Conservation (phyloP, 2,888 invertebrate genomes). For the Automeris io region DNA sequence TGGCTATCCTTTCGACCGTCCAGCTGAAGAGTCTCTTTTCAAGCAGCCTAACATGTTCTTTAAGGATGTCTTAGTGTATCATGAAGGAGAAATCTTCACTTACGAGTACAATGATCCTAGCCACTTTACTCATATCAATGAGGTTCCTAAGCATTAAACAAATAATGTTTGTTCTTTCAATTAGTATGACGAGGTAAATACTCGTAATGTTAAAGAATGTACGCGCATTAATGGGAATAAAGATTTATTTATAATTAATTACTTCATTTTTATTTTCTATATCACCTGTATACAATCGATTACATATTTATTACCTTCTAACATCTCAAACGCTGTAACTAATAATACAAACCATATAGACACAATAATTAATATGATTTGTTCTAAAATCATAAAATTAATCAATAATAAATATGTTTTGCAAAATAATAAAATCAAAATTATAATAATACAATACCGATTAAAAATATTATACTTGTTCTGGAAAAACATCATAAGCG, state of each 20-base stretch:
- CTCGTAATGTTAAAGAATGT: constrained; percentile 1
- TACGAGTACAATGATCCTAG: constrained; percentile 39
- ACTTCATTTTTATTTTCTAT: neutral
- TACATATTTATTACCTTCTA: too few relatives aligned
- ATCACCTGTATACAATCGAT: too few relatives aligned
- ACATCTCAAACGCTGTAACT: too few relatives aligned
- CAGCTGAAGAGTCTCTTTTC: constrained; percentile 57
- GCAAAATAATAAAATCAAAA: too few relatives aligned
- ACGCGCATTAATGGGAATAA: constrained; percentile 5
- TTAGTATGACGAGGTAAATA: constrained; percentile 4
- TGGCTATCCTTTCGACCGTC: constrained; percentile 78
- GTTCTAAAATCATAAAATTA: too few relatives aligned
- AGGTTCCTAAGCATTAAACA: constrained; percentile 32
- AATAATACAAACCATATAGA: too few relatives aligned
- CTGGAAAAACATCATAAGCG: too few relatives aligned
- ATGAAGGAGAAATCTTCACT: constrained; percentile 53
- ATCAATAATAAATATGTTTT: too few relatives aligned
- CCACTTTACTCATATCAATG: constrained; percentile 25
- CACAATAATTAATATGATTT: too few relatives aligned
- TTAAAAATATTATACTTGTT: too few relatives aligned
- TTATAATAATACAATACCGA: too few relatives aligned
- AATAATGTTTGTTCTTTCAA: constrained; percentile 23
- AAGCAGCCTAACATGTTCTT: constrained; percentile 78
- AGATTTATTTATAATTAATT: neutral
- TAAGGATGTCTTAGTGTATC: constrained; percentile 75